These are phyloP conservation scores for Synanthedon vespiformis DNA, from an alignment of 2,888 invertebrate species.

Conservation along the genomic window DNA sequence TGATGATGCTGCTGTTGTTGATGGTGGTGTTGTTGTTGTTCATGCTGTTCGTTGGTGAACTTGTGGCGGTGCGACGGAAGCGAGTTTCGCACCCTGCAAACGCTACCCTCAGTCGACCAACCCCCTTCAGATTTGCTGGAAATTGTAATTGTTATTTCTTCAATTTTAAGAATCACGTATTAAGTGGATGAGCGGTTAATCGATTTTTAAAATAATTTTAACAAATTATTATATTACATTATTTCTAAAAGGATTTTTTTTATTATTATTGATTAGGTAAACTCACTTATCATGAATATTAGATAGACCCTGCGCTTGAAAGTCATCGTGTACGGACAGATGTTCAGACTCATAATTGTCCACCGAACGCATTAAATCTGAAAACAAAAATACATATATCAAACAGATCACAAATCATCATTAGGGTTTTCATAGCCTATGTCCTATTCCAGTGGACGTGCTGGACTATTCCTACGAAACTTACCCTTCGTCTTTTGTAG, in stretches of 20 bases:
- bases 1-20: slow-evolving; percentile 21
- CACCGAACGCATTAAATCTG: slow-evolving; percentile 62
- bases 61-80: slow-evolving; percentile 49
- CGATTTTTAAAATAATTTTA: no score
- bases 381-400: background rate
- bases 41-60: slow-evolving; percentile 57
- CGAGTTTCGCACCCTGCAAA: slow-evolving; percentile 56
- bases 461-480: no score
- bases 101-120: slow-evolving; percentile 59
- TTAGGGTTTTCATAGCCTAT: no score
- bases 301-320: slow-evolving; percentile 45
- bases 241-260: no score
- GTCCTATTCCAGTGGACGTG: no score
- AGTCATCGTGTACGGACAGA: slow-evolving; percentile 43
- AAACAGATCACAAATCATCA: no score
- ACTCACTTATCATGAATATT: slow-evolving; percentile 59
- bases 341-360: slow-evolving; percentile 56
- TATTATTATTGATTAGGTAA: background rate
- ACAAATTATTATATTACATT: no score
- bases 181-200: background rate
- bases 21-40: slow-evolving; percentile 43
- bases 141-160: background rate
- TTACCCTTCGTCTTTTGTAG: slow-evolving; percentile 61
- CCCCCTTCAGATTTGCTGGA: slow-evolving; percentile 57
- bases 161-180: background rate